phyloP scores from a whole-genome alignment of 2,797 vertebrate species.

The Anomalospiza imberbis region DNA sequence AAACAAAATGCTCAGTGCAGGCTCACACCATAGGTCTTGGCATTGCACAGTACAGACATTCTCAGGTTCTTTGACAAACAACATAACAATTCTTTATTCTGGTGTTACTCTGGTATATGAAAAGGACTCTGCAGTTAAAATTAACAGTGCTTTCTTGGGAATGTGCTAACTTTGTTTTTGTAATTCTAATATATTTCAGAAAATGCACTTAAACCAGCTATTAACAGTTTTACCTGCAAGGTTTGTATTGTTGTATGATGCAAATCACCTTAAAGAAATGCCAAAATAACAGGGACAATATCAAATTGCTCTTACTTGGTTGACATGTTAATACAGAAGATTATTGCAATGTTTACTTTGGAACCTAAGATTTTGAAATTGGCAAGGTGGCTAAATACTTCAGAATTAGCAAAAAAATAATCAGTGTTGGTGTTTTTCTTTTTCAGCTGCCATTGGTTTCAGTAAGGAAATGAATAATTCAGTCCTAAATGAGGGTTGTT shows the following conservation, averaged over 20 bases:
- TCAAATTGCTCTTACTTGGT: neutral
- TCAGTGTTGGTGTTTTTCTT: slow-evolving; percentile 8
- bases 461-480: slow-evolving; percentile 18
- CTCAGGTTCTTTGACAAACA: slow-evolving; percentile 7
- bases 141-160: slow-evolving; percentile 47
- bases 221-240: slow-evolving; percentile 43
- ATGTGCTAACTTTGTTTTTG: slow-evolving; percentile 87
- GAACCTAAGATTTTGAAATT: neutral
- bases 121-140: slow-evolving; percentile 13
- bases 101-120: neutral
- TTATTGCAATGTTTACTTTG: neutral
- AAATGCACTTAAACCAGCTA: slow-evolving; percentile 53
- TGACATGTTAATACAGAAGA: neutral
- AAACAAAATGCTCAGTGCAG: slow-evolving; percentile 69
- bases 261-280: neutral
- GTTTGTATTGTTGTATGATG: slow-evolving; percentile 45
- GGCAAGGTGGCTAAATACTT: neutral
- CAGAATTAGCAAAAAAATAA: neutral
- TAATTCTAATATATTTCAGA: slow-evolving; percentile 62
- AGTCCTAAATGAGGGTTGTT: neutral
- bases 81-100: slow-evolving; percentile 60
- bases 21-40: slow-evolving; percentile 57
- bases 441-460: slow-evolving; percentile 45
- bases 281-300: neutral
- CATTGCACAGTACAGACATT: slow-evolving; percentile 58